A percentile compares a stretch with the other conserved stretches of the same genome.
Evolutionary conservation across 64 coral and sea anemone species (phyloP).

Genomic region (Orbicella faveolata): DNA sequence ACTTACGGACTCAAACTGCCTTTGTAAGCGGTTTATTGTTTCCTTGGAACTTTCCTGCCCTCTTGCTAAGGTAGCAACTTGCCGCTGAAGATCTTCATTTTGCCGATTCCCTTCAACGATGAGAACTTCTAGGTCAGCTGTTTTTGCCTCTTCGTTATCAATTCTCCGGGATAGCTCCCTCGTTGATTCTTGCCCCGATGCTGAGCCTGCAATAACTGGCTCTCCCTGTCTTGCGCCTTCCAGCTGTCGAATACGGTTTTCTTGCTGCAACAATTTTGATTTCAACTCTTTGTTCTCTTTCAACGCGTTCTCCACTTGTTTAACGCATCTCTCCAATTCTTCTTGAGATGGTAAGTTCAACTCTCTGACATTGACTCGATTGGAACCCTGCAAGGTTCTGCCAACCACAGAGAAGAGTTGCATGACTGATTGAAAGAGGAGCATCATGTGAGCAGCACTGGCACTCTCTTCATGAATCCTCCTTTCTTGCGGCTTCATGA

Average conservation of each 20-base stretch:
- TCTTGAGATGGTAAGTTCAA: not conserved
- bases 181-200: too few relatives aligned
- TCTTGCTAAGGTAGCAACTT: too few relatives aligned
- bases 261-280: slow-evolving; percentile 17
- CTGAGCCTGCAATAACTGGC: not conserved
- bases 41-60: too few relatives aligned
- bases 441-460: not conserved
- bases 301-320: slow-evolving; percentile 17
- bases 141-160: too few relatives aligned
- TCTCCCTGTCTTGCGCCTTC: not conserved
- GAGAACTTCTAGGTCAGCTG: too few relatives aligned
- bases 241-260: slow-evolving; percentile 12
- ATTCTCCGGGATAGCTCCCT: too few relatives aligned
- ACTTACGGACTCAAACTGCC: too few relatives aligned
- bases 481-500: slow-evolving; percentile 32
- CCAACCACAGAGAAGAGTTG: slow-evolving; percentile 6
- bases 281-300: slow-evolving; percentile 21
- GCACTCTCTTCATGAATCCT: slow-evolving; percentile 20
- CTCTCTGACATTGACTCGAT: not conserved
- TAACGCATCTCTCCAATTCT: slow-evolving; percentile 14
- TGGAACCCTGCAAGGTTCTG: not conserved
- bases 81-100: too few relatives aligned
- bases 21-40: too few relatives aligned
- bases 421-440: slow-evolving; percentile 41
- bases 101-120: too few relatives aligned